Evolutionary conservation across 2,797 vertebrate species (phyloP), one percentile per base, ranked within the genome.

Genomic region (Acanthiza pusilla): DNA sequence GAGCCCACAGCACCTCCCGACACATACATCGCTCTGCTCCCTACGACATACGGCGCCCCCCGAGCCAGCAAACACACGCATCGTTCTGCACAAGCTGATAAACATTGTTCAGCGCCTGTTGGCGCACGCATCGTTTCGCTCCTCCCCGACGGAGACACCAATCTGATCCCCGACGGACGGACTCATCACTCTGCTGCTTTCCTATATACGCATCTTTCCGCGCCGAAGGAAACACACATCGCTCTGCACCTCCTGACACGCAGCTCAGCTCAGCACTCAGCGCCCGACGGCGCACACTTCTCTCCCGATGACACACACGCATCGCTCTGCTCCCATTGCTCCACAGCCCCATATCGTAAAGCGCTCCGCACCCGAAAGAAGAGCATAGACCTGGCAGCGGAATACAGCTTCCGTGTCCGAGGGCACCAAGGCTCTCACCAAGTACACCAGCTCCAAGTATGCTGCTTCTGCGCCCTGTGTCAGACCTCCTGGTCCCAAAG

Each of bases 391-490:
- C 12, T 3, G 23, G 23, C 50, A 23, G 23, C 5, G 7, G 15
- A 38, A 62, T 40, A 23, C 2, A 57, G 6, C 11, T 34, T 2
- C 16, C 1, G 0, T 6, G 2, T 98, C 98, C 0, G 97, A 98
- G 89, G 98, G 97, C 36, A 98, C 98, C n/a, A 98, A 98, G 95
- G 98, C 98, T 1, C 97, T 98, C 17, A 98, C 98, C 87, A 98
- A 98, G 84, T 98, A 98, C 93, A 98, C 97, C 87, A 98, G 98
- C 92, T 98, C 97, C 6, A 98, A 98, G 63, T 98, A 62, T 90
- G 16, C 2, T 40, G 29, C 17, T 25, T 40, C 50, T 55, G 20
- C 5, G 1, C 6, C 15, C 25, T 34, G 19, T 50, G 23, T 11
- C 50, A 16, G 23, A 48, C 10, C 8, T 11, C 16, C 6, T 14